Conservation (phyloP, 2,113 vertebrate species). For the Sylvicapra grimmia region DNA sequence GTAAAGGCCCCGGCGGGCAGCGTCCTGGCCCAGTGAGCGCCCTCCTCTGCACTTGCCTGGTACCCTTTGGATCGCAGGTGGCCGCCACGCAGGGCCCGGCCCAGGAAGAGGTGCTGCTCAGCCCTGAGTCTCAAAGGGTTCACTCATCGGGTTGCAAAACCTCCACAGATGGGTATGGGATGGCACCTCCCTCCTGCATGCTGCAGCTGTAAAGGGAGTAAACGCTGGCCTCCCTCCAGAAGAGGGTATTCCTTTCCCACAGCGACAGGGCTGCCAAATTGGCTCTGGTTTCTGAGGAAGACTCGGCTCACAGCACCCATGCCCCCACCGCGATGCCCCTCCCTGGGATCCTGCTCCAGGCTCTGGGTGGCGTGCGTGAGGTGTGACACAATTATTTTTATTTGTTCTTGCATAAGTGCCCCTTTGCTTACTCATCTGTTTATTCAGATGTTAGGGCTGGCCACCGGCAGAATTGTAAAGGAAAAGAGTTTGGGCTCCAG, state of each 20-base stretch:
- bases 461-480: background rate
- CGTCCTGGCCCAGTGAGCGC: background rate
- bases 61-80: accelerated
- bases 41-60: background rate
- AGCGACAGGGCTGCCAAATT: background rate
- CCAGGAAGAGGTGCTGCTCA: background rate
- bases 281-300: background rate
- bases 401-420: background rate
- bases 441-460: background rate
- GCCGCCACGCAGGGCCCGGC: accelerated
- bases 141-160: background rate
- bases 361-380: accelerated
- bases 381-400: background rate
- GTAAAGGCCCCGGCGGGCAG: background rate
- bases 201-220: background rate
- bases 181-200: background rate
- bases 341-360: background rate
- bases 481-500: background rate
- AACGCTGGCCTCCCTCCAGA: background rate
- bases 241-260: accelerated
- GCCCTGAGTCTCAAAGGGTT: background rate
- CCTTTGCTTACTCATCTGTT: background rate
- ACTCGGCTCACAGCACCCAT: background rate
- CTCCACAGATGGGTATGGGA: background rate
- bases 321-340: accelerated